These are phyloP conservation scores for Prorops nasuta DNA, from an alignment of 1,140 invertebrate genomes.

Conservation along the genomic window DNA sequence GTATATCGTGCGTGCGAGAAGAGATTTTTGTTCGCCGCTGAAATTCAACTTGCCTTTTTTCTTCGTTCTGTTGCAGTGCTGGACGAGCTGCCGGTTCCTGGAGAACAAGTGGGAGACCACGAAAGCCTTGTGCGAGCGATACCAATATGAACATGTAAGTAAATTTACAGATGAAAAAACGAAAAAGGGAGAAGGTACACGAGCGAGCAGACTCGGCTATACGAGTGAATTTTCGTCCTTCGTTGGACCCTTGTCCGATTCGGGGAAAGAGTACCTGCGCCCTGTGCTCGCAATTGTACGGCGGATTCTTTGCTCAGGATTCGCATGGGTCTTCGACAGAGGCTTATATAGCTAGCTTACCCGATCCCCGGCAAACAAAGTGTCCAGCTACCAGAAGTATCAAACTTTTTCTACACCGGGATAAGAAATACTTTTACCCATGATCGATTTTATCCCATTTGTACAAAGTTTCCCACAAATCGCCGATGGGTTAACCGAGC, in stretches of 20 bases:
- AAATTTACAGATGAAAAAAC: conserved; percentile 8
- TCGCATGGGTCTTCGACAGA: too few relatives aligned
- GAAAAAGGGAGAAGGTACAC: not conserved
- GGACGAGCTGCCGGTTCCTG: conserved; percentile 74
- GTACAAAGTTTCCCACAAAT: too few relatives aligned
- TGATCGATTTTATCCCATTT: too few relatives aligned
- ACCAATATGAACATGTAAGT: conserved; percentile 35
- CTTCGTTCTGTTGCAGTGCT: conserved; percentile 67
- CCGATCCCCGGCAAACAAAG: too few relatives aligned
- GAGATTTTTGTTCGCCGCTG: conserved; percentile 10
- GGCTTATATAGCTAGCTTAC: too few relatives aligned
- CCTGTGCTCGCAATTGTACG: too few relatives aligned
- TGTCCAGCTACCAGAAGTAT: too few relatives aligned
- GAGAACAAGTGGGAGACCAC: conserved; percentile 73
- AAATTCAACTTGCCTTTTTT: not conserved
- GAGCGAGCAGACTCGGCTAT: not conserved
- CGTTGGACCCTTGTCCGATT: not conserved
- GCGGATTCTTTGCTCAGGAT: too few relatives aligned
- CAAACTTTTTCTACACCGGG: too few relatives aligned
- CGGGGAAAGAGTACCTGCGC: too few relatives aligned
- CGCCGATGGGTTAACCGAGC: too few relatives aligned
- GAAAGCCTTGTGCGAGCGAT: conserved; percentile 66
- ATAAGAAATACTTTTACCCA: too few relatives aligned
- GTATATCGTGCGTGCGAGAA: not conserved
- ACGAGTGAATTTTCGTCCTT: not conserved